Base-by-base conservation (phyloP, 2,888 invertebrate genomes). In the Perithous albicinctus region DNA sequence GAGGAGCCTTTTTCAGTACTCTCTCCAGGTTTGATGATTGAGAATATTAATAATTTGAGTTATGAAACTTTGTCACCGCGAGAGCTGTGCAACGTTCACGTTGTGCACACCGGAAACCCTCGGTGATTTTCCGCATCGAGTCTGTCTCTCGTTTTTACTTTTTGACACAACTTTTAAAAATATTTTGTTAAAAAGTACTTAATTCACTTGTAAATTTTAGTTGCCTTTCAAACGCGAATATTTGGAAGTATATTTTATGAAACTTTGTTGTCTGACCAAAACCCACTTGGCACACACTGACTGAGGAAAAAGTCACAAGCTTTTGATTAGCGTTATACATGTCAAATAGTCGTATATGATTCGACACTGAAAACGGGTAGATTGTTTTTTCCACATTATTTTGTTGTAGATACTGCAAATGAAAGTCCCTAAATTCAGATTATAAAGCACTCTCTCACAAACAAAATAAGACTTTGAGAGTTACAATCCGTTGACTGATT, bases 21-120 rank as follows among this genome's bases (percentile, higher is more conserved):
- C 54, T 73, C 20, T 66, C 35, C 38, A 43, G 48, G 59, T 73
- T 66, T 48, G 46, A 73, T 66, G 72, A 73, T 72, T 73, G 78
- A 73, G 72, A 41, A 46, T 66, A 73, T 73, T 73, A 78, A 78
- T 78, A 73, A 78, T 73, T 73, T 51, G 72, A 78, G 66, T 78
- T 78, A 66, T 10, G 29, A 66, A 78, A 78, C 43, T 78, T 78
- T 64, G 18, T 38, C 15, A 48, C 72, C 38, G 15, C 48, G 35
- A 41, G 29, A 41, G 29, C 29, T 46, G 66, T 20, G 32, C n/a
- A n/a, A 66, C 32, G 8, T 46, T 23, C 54, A n/a, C 32, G 3
- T 48, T 20, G 35, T 10, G 18, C 26, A 18, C 38, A 35, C 18
- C 23, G 15, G 59, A 66, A 18, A 38, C 56, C 35, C 38, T 46